Percentiles rank a stretch among this genome's conserved stretches.
Conservation (phyloP, 2,113 vertebrate genomes). For the Sinosuthora webbiana region DNA sequence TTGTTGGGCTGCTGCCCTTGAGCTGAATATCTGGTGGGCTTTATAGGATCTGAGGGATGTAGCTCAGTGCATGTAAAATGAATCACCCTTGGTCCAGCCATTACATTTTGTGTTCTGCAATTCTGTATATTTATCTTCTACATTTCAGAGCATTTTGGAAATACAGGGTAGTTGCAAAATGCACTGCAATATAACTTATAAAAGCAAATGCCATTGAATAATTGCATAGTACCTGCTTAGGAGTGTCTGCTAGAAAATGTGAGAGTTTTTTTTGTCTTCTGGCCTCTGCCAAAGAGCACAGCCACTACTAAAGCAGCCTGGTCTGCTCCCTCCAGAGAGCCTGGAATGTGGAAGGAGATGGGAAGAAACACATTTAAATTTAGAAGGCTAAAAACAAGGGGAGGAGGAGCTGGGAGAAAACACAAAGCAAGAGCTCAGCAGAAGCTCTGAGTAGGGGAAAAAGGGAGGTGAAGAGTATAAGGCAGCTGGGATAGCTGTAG, state of each 20-base stretch:
- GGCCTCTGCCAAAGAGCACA: neutral
- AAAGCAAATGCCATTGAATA: neutral
- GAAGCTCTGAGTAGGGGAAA: neutral
- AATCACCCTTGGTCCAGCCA: neutral
- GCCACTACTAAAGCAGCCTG: neutral
- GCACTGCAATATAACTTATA: neutral
- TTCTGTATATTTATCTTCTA: neutral
- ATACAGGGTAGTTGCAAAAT: neutral
- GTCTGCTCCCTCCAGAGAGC: neutral
- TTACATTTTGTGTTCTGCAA: neutral
- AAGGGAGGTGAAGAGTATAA: neutral
- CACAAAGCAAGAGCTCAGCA: neutral
- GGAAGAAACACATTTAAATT: neutral
- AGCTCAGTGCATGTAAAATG: neutral
- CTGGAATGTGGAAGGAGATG: neutral
- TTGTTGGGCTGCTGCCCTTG: neutral
- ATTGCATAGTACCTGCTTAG: neutral
- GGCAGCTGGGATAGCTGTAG: conserved; percentile 28
- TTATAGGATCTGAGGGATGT: neutral
- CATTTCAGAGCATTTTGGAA: neutral
- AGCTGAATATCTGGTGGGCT: neutral
- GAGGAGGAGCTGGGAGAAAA: neutral
- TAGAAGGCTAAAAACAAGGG: neutral
- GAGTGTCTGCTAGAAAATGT: neutral
- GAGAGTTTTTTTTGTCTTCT: neutral